Evolutionary conservation across 2,113 vertebrate genomes (phyloP).

Genomic region (rabbit (Oryctolagus cuniculus)): DNA sequence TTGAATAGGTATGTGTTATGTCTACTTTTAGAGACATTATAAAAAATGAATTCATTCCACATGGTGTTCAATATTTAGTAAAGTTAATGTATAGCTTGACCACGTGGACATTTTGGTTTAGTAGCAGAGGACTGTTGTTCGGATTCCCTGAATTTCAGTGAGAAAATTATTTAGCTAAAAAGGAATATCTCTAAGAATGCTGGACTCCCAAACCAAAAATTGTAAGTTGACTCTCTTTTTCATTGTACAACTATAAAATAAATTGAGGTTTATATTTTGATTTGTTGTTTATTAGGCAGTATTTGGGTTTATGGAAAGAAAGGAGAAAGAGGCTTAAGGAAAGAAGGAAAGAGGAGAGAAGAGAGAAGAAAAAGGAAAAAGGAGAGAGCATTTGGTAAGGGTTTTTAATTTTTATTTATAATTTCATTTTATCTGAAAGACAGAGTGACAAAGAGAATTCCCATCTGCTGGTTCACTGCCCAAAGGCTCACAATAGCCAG

Average conservation of each 20-base stretch:
- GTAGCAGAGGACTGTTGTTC: neutral
- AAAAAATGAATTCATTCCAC: slow-evolving; percentile 73
- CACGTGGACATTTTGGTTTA: neutral
- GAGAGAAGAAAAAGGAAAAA: neutral
- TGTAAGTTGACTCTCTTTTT: neutral
- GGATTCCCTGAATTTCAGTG: neutral
- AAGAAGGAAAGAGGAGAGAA: neutral
- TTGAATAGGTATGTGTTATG: slow-evolving; percentile 69
- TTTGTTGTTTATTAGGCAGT: neutral
- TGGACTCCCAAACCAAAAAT: neutral
- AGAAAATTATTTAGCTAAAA: neutral
- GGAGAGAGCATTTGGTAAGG: neutral
- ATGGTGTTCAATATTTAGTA: slow-evolving; percentile 69
- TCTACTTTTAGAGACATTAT: slow-evolving; percentile 70
- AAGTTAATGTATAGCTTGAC: neutral
- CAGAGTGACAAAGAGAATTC: too few relatives aligned
- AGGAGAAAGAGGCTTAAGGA: neutral
- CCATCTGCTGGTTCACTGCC: too few relatives aligned
- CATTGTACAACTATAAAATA: slow-evolving; percentile 14
- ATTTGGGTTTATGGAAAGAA: neutral
- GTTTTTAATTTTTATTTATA: too few relatives aligned
- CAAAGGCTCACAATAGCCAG: too few relatives aligned
- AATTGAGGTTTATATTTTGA: neutral
- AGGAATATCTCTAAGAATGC: neutral
- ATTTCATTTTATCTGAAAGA: too few relatives aligned